Evolutionary conservation across 2,888 invertebrate genomes (phyloP), one percentile per base, ranked within the genome.

Genomic region (Pristionchus arcanus): DNA sequence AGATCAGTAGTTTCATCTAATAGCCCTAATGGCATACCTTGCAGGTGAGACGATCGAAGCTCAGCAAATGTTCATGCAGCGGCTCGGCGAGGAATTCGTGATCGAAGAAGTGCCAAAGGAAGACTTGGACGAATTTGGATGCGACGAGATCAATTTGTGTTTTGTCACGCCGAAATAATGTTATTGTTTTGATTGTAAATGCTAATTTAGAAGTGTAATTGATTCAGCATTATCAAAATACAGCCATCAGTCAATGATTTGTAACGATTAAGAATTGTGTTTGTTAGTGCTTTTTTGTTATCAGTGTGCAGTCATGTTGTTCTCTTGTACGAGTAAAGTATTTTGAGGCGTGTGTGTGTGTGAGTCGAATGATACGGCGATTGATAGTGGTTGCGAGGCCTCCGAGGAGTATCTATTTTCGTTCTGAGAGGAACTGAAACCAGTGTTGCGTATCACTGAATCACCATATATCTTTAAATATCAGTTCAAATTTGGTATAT

Each of bases 131-230:
- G 89, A 89, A 34, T 89, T 66, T 28, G 63, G n/a, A 77, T 81
- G 89, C n/a, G 89, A 89, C 31, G 89, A 89, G 31, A 89, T 89
- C 16, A 49, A 28, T 11, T 34, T 89, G n/a, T 89, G 25, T 31
- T 81, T 55, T 34, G 13, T 89, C 31, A 42, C 84, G 15, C 55
- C 55, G 15, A 55, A 55, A 28, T 84, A 84, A 84, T 55, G 15
- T 53, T 34, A 16, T 31, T 71, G 31, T 25, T 9, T 49, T 49
- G 42, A 49, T 49, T 49, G 9, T 3, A 49, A 49, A 7, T 49
- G 42, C 11, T 49, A 49, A 11, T 49, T 49, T 49, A 49, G 42
- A 49, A 49, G 42, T 49, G 42, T 49, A 49, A 49, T 49, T 49
- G 42, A 49, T 49, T n/a, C n/a, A n/a, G n/a, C n/a, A n/a, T n/a